These are phyloP conservation scores for Drusus annulatus DNA, from an alignment of 1,140 invertebrate species.

Conservation along the genomic window DNA sequence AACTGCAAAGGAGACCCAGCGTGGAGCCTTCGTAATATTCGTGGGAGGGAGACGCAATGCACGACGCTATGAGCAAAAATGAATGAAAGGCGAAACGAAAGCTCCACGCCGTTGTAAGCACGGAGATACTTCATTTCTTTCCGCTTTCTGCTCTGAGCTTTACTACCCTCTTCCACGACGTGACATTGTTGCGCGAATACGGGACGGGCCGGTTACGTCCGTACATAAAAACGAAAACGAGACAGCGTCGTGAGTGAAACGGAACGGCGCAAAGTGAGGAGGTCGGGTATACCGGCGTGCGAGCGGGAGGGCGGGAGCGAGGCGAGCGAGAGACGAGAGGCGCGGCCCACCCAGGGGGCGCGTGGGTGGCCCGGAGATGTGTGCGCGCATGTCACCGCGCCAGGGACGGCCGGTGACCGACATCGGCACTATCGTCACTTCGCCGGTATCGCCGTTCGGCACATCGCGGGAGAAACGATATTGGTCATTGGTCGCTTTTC, in stretches of 20 bases:
- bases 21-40: too few relatives aligned
- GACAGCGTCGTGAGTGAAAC: slow-evolving; percentile 25
- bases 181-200: slow-evolving; percentile 23
- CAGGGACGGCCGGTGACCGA: slow-evolving; percentile 6
- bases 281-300: slow-evolving; percentile 20
- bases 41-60: too few relatives aligned
- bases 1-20: too few relatives aligned
- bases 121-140: background rate
- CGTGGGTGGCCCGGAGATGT: slow-evolving; percentile 52
- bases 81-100: background rate
- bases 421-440: background rate
- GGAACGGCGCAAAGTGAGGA: slow-evolving; percentile 5
- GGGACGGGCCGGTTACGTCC: too few relatives aligned
- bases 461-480: background rate
- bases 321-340: slow-evolving; percentile 36
- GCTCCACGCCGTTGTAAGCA: background rate
- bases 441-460: too few relatives aligned
- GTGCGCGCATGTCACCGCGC: slow-evolving; percentile 40
- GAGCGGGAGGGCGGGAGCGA: slow-evolving; percentile 37
- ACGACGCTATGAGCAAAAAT: too few relatives aligned
- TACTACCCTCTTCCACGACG: background rate
- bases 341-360: slow-evolving; percentile 51
- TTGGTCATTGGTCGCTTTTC: background rate
- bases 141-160: slow-evolving; percentile 1
- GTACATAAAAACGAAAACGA: slow-evolving; percentile 3